Evolutionary conservation across 2,888 invertebrate species (phyloP).

Genomic region (Kryphioiulus occultus): DNA sequence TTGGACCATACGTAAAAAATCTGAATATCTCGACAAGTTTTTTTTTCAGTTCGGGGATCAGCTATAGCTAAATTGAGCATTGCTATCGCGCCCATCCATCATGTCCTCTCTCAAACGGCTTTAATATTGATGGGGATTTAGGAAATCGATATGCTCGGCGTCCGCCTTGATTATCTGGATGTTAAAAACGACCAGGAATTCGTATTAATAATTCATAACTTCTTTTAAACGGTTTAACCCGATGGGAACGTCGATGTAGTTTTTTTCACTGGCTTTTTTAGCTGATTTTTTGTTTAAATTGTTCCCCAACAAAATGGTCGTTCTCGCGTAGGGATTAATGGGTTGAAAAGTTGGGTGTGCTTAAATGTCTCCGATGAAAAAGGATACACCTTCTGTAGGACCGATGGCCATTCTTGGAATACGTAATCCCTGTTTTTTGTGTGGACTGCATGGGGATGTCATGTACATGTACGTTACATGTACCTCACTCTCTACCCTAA

Average conservation of each 20-base stretch:
- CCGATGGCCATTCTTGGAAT: conserved; percentile 19
- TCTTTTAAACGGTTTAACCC: neutral
- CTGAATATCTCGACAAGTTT: neutral
- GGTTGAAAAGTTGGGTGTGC: conserved; percentile 26
- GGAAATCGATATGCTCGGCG: neutral
- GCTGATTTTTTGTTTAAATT: neutral
- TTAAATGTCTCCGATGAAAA: neutral
- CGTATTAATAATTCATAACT: conserved; percentile 20
- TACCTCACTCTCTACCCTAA: neutral
- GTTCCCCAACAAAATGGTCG: neutral
- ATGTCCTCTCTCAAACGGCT: neutral
- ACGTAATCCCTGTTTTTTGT: conserved; percentile 21
- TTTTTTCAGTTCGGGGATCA: neutral
- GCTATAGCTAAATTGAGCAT: neutral
- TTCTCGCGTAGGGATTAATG: conserved; percentile 18
- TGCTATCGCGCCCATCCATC: conserved; percentile 16
- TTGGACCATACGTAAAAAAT: neutral
- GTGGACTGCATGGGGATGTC: neutral
- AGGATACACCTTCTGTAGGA: conserved; percentile 12
- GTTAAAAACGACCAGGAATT: neutral
- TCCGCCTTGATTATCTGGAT: neutral
- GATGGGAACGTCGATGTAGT: neutral
- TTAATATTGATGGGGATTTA: conserved; percentile 26
- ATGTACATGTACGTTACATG: no score
- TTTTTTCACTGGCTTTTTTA: neutral